Evolutionary conservation across 2,113 vertebrate species (phyloP).

Genomic region (Tenrec ecaudatus): DNA sequence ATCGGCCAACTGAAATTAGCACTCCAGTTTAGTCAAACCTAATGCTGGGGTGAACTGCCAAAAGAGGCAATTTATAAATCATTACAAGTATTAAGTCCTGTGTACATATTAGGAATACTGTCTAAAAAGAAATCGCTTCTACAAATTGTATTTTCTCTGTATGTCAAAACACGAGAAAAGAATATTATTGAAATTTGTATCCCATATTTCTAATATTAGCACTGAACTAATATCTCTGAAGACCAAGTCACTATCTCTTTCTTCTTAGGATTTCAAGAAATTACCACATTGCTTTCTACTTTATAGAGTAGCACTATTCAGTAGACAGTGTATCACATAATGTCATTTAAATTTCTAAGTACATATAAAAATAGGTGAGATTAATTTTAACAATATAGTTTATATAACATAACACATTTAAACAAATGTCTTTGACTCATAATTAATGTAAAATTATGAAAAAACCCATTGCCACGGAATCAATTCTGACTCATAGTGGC

Average conservation of each 20-base stretch:
- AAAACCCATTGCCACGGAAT: background rate
- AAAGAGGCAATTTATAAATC: background rate
- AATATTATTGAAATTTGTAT: background rate
- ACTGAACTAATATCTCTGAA: background rate
- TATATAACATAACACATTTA: background rate
- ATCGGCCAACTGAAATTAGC: background rate
- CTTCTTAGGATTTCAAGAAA: background rate
- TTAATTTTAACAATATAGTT: slow-evolving; percentile 27
- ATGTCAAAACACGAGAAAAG: background rate
- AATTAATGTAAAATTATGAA: background rate
- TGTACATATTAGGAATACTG: background rate
- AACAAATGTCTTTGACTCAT: slow-evolving; percentile 18
- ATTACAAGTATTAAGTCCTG: background rate
- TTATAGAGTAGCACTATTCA: background rate
- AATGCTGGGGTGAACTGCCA: background rate
- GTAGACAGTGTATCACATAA: background rate
- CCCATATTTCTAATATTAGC: background rate
- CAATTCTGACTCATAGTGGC: too few species aligned
- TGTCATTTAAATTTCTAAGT: slow-evolving; percentile 11
- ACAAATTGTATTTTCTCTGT: slow-evolving; percentile 18
- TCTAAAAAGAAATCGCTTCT: background rate
- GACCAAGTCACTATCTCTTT: background rate
- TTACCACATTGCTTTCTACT: background rate
- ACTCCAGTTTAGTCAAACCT: background rate
- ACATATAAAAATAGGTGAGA: background rate